phyloP scores from a whole-genome alignment of 2,888 invertebrate species.

The Mythimna ferrago region DNA sequence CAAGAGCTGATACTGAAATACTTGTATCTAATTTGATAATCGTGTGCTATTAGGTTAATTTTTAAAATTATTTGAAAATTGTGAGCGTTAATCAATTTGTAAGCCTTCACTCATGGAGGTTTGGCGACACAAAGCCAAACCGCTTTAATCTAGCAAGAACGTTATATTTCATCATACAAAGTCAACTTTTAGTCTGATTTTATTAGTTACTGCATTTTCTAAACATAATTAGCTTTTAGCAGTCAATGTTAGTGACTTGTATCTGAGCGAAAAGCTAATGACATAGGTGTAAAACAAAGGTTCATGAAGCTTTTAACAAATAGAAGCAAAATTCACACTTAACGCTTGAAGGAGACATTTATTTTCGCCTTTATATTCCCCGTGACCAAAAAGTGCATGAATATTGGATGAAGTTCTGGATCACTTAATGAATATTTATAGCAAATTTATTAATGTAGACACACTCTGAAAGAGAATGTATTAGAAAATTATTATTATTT shows the following conservation, averaged over 20 bases:
- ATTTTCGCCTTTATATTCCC: slow-evolving; percentile 33
- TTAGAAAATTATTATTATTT: slow-evolving; percentile 13
- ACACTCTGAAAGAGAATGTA: slow-evolving; percentile 5
- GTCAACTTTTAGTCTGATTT: not conserved
- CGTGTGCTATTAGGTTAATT: not conserved
- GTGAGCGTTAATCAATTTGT: not conserved
- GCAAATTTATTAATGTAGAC: slow-evolving; percentile 30
- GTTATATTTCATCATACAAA: slow-evolving; percentile 4
- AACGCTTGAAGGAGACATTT: slow-evolving; percentile 18
- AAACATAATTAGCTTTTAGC: not conserved
- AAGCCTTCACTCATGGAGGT: not conserved
- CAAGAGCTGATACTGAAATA: slow-evolving; percentile 1
- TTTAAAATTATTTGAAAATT: not conserved
- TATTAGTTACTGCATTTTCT: not conserved
- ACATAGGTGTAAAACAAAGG: not conserved
- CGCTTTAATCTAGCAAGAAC: slow-evolving; percentile 1
- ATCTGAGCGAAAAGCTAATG: not conserved
- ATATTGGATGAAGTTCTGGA: slow-evolving; percentile 45
- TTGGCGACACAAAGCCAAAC: not conserved
- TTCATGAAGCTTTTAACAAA: not conserved
- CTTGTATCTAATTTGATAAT: not conserved
- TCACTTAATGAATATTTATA: slow-evolving; percentile 38
- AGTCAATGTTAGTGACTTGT: not conserved
- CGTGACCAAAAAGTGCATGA: slow-evolving; percentile 48
- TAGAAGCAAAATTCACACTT: slow-evolving; percentile 15